These are phyloP conservation scores for Cheilosia pagana DNA, from an alignment of 2,888 invertebrate genomes.

Conservation along the genomic window DNA sequence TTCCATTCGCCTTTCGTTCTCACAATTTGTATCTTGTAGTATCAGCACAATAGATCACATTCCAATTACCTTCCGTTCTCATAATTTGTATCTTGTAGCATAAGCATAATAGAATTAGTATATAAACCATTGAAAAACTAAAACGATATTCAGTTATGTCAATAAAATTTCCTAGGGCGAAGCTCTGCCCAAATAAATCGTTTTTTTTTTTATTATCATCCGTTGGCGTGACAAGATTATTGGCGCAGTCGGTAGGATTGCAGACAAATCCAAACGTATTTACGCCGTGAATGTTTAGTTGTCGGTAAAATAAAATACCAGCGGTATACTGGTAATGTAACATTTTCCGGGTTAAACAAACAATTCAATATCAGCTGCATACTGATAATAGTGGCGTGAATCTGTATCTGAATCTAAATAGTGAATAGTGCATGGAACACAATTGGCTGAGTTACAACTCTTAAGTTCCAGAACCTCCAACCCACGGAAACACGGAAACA, in stretches of 20 bases:
- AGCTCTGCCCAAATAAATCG: background rate
- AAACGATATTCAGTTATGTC: background rate
- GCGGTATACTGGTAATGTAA: background rate
- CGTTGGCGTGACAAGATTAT: background rate
- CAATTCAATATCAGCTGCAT: conserved; percentile 2
- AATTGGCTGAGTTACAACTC: conserved; percentile 4
- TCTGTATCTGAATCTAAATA: background rate
- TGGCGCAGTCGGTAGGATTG: conserved; percentile 33
- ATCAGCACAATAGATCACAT: background rate
- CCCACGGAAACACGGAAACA: background rate
- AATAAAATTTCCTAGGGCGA: background rate
- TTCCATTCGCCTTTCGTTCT: too few species aligned
- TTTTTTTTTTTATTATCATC: background rate
- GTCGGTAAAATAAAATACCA: background rate
- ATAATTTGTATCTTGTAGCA: background rate
- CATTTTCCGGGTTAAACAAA: background rate
- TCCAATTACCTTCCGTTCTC: background rate
- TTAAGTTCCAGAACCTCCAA: background rate
- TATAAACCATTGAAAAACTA: background rate
- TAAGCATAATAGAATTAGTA: background rate
- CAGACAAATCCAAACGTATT: background rate
- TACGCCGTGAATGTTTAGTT: conserved; percentile 11
- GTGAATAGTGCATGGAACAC: background rate
- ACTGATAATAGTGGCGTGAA: background rate
- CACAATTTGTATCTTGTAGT: background rate